Percentiles rank a stretch among this genome's conserved stretches.
These are phyloP conservation scores for Tarsius wallacei DNA, from an alignment of 2,797 vertebrate genomes.

Conservation along the genomic window DNA sequence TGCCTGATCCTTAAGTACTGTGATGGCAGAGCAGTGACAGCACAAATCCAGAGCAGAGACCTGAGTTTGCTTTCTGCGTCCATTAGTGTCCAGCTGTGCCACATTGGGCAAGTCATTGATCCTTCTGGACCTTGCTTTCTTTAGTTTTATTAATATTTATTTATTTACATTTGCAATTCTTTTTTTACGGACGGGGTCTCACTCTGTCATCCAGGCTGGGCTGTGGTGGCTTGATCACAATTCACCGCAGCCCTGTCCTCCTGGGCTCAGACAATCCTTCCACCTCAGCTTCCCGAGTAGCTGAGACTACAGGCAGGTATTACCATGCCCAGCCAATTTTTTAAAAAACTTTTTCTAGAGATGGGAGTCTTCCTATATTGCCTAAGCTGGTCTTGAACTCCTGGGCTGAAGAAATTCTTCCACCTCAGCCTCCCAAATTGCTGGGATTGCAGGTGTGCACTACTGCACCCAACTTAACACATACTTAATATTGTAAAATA, in stretches of 20 bases:
- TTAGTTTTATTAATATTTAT: not conserved
- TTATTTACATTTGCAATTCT: no score
- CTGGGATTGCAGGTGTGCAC: not conserved
- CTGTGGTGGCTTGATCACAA: not conserved
- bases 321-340: not conserved
- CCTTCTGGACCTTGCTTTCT: not conserved
- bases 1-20: not conserved
- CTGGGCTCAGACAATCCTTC: not conserved
- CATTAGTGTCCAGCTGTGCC: not conserved
- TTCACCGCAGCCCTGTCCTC: not conserved
- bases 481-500: not conserved
- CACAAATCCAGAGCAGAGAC: not conserved
- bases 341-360: not conserved
- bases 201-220: not conserved
- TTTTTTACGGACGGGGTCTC: not conserved
- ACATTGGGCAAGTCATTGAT: not conserved
- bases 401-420: not conserved
- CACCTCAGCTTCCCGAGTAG: not conserved
- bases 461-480: not conserved
- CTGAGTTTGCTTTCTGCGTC: not conserved
- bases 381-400: not conserved
- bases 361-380: not conserved
- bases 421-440: not conserved
- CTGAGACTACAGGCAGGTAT: not conserved
- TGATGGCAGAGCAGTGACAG: rapidly evolving